Base-by-base conservation (phyloP, 2,113 vertebrate species). In the Abramis brama region DNA sequence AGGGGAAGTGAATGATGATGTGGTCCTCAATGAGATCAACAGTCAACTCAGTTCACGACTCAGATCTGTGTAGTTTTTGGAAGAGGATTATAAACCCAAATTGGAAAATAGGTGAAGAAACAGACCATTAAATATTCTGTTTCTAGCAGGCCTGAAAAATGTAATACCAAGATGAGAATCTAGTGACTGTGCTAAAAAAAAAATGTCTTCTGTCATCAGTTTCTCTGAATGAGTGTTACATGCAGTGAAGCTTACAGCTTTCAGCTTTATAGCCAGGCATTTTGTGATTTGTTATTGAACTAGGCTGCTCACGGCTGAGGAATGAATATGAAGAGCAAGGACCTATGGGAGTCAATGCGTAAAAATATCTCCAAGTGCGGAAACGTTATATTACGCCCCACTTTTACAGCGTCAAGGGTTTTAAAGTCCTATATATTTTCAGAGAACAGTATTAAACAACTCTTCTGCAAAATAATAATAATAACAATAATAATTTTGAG, bases 361-460 rank as follows among this genome's bases (percentile, higher is more conserved):
- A 79, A 25, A 45, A 79, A 79, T 43, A 62, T 55, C 6, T 30
- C 50, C 12, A 25, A 78, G 17, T 52, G 27, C 2, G 17, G 45
- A 57, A 83, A 19, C 2, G 0, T 1, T 19, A 45, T 50, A 33
- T 77, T 62, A 19, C 8, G 9, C 23, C 33, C 23, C 50, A 59
- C 55, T 39, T 23, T 27, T 30, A 21, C 15, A 70, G 3, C 47
- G 8, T 59, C 12, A 85, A 78, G 39, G 17, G 45, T 66, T 76
- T 66, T 76, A 47, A 70, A 30, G 19, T 36, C 4, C 10, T 17
- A 11, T 50, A 62, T 33, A 52, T 74, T 86, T 81, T 74, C 39
- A 86, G 68, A 9, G 47, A 62, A 52, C 85, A 86, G 85, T 86
- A 86, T 86, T 86, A 86, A 80, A 73, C 10, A 15, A 17, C 39